A percentile compares a stretch with the other conserved stretches of the same genome.
These are phyloP conservation scores for Holocentrus rufus DNA, from an alignment of 2,797 vertebrate species.

Conservation along the genomic window DNA sequence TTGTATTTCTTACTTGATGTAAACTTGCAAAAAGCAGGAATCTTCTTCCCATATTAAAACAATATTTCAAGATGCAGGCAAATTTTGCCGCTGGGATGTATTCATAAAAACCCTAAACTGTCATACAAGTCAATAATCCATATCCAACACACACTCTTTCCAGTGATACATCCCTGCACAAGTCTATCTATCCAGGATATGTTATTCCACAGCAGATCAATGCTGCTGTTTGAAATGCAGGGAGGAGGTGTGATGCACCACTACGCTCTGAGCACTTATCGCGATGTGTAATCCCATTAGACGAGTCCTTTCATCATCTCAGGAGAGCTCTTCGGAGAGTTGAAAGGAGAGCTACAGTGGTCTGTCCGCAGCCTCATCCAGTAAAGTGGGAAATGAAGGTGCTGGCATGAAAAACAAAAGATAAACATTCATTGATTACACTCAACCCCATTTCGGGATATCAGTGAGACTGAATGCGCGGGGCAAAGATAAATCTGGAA, in stretches of 20 bases:
- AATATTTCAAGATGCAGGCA: not conserved
- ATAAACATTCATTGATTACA: conserved; percentile 47
- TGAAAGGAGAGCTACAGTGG: conserved; percentile 49
- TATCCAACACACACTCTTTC: conserved; percentile 21
- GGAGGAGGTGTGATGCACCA: conserved; percentile 66
- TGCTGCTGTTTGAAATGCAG: conserved; percentile 65
- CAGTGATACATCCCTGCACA: conserved; percentile 41
- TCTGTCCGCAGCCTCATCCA: conserved; percentile 48
- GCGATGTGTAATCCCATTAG: conserved; percentile 77
- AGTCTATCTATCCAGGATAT: conserved; percentile 27
- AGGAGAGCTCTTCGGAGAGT: conserved; percentile 66
- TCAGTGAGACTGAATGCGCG: not conserved
- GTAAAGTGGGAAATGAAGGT: conserved; percentile 36
- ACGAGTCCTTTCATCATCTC: conserved; percentile 77
- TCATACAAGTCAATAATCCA: conserved; percentile 7
- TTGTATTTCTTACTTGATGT: not conserved
- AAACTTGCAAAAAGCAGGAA: not conserved
- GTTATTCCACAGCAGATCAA: conserved; percentile 59
- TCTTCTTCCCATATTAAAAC: not conserved
- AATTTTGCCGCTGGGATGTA: not conserved
- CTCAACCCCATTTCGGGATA: conserved; percentile 14
- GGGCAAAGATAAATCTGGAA: not conserved
- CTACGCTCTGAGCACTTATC: conserved; percentile 73
- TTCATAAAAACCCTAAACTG: not conserved
- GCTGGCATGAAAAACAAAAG: conserved; percentile 33